These are phyloP conservation scores for Prunella strophiata DNA, from an alignment of 2,797 vertebrate species.

Conservation along the genomic window DNA sequence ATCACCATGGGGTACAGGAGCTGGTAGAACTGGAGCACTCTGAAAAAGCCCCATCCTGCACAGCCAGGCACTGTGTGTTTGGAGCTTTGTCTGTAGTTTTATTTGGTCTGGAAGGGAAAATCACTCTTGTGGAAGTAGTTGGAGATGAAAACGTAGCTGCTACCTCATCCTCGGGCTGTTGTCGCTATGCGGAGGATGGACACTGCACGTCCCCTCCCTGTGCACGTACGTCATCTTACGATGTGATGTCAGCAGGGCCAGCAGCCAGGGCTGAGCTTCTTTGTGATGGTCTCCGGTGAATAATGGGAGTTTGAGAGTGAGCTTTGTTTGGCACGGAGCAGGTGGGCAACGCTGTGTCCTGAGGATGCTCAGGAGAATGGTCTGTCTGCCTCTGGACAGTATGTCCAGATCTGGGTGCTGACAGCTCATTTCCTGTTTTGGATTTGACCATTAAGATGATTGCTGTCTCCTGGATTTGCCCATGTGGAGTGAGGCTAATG, in stretches of 20 bases:
- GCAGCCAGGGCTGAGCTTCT: neutral
- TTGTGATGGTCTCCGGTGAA: neutral
- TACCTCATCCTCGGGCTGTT: neutral
- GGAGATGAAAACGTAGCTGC: neutral
- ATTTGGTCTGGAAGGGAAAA: neutral
- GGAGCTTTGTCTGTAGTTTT: neutral
- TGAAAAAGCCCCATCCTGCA: accelerated
- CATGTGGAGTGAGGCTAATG: neutral
- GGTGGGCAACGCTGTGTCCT: neutral
- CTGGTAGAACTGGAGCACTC: neutral
- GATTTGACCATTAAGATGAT: neutral
- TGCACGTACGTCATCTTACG: neutral
- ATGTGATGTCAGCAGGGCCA: neutral
- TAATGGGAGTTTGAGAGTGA: neutral
- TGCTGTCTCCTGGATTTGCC: neutral
- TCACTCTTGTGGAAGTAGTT: neutral
- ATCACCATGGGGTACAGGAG: accelerated
- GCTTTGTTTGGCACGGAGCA: neutral
- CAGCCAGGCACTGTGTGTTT: neutral
- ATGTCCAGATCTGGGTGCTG: neutral
- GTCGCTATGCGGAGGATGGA: neutral
- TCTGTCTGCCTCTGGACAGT: neutral
- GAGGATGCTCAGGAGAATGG: neutral
- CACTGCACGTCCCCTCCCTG: neutral
- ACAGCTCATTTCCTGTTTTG: neutral